Conservation (phyloP, 2,888 invertebrate genomes). For the Drosophila mettleri region DNA sequence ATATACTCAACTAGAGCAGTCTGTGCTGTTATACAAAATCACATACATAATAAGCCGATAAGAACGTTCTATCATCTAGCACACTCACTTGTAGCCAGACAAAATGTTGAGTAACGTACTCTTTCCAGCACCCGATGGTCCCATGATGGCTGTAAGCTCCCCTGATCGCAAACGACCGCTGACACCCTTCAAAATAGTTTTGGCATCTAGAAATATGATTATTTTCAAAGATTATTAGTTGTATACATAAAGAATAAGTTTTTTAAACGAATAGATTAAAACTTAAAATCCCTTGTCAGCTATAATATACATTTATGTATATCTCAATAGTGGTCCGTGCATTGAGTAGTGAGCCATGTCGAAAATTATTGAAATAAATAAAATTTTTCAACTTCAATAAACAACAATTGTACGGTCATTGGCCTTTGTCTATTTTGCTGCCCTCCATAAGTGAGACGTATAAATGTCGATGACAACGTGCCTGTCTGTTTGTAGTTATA, state of each 20-base stretch:
- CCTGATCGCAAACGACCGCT: slow-evolving; percentile 95
- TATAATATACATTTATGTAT: not conserved
- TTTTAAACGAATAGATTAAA: not conserved
- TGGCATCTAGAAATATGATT: slow-evolving; percentile 88
- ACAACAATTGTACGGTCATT: slow-evolving; percentile 40
- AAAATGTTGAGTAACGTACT: slow-evolving; percentile 97
- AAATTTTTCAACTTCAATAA: slow-evolving; percentile 24
- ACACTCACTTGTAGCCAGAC: slow-evolving; percentile 96
- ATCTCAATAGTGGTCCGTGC: not conserved
- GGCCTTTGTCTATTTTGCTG: slow-evolving; percentile 41
- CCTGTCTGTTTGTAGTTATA: slow-evolving; percentile 2
- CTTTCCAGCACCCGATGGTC: slow-evolving; percentile 97
- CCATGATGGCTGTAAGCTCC: slow-evolving; percentile 98
- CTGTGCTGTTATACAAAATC: not conserved
- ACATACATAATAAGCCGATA: not conserved
- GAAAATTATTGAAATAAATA: slow-evolving; percentile 23
- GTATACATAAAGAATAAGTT: too few species aligned
- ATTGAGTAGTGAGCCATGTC: slow-evolving; percentile 13
- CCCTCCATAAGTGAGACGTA: slow-evolving; percentile 27
- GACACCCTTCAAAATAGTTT: slow-evolving; percentile 94
- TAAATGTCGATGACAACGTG: slow-evolving; percentile 21
- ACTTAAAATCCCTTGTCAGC: not conserved
- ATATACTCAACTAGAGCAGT: not conserved
- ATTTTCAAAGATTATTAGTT: slow-evolving; percentile 21
- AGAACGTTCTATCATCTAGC: not conserved